These are phyloP conservation scores for Corydoras sp. DNA, from an alignment of 2,113 vertebrate species.

Conservation along the genomic window DNA sequence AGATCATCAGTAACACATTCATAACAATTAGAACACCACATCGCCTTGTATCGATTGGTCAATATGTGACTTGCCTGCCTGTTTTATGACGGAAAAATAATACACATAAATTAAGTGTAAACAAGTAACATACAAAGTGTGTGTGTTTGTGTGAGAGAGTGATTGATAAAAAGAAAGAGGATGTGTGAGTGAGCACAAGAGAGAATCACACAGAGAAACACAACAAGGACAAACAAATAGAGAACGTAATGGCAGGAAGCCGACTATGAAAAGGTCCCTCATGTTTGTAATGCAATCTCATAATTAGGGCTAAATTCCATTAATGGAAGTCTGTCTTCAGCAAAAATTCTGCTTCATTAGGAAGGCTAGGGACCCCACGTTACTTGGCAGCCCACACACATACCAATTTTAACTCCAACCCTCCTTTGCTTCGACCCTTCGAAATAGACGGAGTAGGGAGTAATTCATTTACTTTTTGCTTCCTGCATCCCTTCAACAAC, in stretches of 20 bases:
- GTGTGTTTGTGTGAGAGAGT: slow-evolving; percentile 3
- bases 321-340: slow-evolving; percentile 63
- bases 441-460: slow-evolving; percentile 46
- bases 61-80: slow-evolving; percentile 27
- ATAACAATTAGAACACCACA: slow-evolving; percentile 28
- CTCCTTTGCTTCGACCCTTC: slow-evolving; percentile 19
- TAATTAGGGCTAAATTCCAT: slow-evolving; percentile 70
- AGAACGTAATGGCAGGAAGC: slow-evolving; percentile 49
- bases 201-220: background rate
- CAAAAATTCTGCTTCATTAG: slow-evolving; percentile 66
- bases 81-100: slow-evolving; percentile 33
- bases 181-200: background rate
- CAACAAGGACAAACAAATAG: slow-evolving; percentile 41
- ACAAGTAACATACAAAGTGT: no score
- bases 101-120: slow-evolving; percentile 22
- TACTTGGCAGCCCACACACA: slow-evolving; percentile 49
- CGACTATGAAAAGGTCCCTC: slow-evolving; percentile 44
- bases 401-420: slow-evolving; percentile 18
- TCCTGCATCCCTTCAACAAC: slow-evolving; percentile 55
- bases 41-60: slow-evolving; percentile 19
- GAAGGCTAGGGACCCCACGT: slow-evolving; percentile 54
- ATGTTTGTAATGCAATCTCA: slow-evolving; percentile 51
- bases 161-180: background rate
- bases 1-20: slow-evolving; percentile 14
- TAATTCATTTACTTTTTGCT: slow-evolving; percentile 61